Percentiles rank a stretch among this genome's conserved stretches.
Conservation (phyloP, 1,140 invertebrate genomes). For the Lasaia peninsularis region DNA sequence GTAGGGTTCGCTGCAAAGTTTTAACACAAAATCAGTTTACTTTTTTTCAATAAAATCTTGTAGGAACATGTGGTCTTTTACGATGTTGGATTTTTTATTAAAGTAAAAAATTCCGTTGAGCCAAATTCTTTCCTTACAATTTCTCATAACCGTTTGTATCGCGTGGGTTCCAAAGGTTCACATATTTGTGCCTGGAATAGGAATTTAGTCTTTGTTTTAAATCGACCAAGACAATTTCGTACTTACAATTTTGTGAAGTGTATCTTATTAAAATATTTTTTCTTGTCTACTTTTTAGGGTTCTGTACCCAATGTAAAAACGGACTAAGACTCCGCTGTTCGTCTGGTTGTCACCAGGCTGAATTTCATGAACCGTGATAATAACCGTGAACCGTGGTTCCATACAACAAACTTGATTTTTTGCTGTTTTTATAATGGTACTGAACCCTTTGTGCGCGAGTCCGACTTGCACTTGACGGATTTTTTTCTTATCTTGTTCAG, state of each 20-base stretch:
- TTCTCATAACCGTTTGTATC: slow-evolving; percentile 12
- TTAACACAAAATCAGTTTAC: background rate
- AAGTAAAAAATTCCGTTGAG: background rate
- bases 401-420: too few species aligned
- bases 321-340: too few species aligned
- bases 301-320: too few species aligned
- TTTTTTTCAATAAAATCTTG: background rate
- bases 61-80: background rate
- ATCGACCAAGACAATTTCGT: background rate
- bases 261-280: too few species aligned
- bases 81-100: slow-evolving; percentile 4
- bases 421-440: too few species aligned
- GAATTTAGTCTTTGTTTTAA: slow-evolving; percentile 8
- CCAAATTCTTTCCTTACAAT: background rate
- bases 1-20: background rate
- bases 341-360: too few species aligned
- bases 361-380: too few species aligned
- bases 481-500: too few species aligned
- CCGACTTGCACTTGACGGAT: too few species aligned
- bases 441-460: too few species aligned
- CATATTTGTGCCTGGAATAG: background rate
- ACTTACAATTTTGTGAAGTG: background rate
- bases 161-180: slow-evolving; percentile 8
- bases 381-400: too few species aligned
- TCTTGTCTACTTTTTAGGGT: too few species aligned